phyloP scores from a whole-genome alignment of 2,113 vertebrate species.

The Eolophus roseicapilla region DNA sequence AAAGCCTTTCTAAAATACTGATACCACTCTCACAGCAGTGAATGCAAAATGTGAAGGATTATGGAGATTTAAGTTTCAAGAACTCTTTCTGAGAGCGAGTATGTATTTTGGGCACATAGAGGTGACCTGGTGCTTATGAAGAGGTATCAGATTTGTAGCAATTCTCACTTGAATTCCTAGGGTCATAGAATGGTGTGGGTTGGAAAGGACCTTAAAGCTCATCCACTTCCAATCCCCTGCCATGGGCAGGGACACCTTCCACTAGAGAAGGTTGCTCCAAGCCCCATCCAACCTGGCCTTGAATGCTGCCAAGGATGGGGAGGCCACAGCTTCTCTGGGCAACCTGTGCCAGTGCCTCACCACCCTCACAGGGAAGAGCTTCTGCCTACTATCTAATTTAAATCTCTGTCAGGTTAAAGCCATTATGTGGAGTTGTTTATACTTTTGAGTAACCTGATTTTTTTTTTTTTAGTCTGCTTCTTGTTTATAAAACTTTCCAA shows the following conservation, averaged over 20 bases:
- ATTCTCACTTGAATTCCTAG: background rate
- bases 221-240: background rate
- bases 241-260: background rate
- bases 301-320: background rate
- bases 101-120: background rate
- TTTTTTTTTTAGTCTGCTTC: background rate
- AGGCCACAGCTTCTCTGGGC: background rate
- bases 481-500: background rate
- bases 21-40: background rate
- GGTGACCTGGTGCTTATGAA: background rate
- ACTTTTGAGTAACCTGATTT: background rate
- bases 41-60: background rate
- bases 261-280: background rate
- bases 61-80: background rate
- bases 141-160: background rate
- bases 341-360: background rate
- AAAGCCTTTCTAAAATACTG: background rate
- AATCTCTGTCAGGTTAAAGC: background rate
- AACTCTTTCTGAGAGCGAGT: background rate
- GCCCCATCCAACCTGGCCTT: background rate
- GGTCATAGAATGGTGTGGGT: background rate
- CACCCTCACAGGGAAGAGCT: background rate
- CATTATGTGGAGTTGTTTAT: background rate
- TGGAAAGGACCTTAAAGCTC: background rate
- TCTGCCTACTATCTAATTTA: background rate